phyloP scores from a whole-genome alignment of 2,888 invertebrate species.

The Harpagoxenus sublaevis region DNA sequence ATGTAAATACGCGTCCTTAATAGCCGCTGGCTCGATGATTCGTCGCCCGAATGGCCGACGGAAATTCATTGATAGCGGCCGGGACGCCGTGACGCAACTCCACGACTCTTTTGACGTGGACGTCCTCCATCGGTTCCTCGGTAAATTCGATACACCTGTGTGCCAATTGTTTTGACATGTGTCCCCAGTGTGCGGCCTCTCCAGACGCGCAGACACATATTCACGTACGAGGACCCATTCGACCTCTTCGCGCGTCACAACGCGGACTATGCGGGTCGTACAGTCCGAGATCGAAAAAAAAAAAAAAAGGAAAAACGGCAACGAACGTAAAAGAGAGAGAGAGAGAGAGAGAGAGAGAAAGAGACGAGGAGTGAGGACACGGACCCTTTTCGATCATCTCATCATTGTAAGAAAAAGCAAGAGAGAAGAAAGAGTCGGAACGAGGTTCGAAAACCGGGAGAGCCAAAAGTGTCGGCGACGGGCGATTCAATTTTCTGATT shows the following conservation, averaged over 20 bases:
- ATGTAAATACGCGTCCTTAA: conserved; percentile 50
- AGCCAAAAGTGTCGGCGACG: conserved; percentile 45
- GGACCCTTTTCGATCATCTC: neutral
- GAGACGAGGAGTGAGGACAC: neutral
- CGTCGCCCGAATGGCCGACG: conserved; percentile 47
- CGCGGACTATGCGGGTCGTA: conserved; percentile 80
- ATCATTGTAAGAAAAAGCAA: conserved; percentile 11
- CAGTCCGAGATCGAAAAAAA: conserved; percentile 77
- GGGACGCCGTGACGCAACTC: conserved; percentile 71
- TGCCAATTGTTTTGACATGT: conserved; percentile 85
- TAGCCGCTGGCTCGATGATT: conserved; percentile 39
- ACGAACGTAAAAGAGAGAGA: neutral
- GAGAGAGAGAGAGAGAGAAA: neutral
- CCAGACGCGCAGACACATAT: conserved; percentile 56
- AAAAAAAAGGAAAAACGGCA: conserved; percentile 28
- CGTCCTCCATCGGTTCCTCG: conserved; percentile 69
- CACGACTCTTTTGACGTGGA: conserved; percentile 72
- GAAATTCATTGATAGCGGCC: conserved; percentile 57
- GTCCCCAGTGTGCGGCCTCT: conserved; percentile 80
- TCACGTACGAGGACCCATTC: conserved; percentile 66
- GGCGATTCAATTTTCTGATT: conserved; percentile 83
- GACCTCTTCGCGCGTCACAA: conserved; percentile 67
- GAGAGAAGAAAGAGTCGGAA: conserved; percentile 23
- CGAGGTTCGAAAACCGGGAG: conserved; percentile 23
- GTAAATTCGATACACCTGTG: conserved; percentile 83